A percentile compares a stretch with the other conserved stretches of the same genome.
phyloP scores from a whole-genome alignment of 2,797 vertebrate species.

The Xenentodon cancila region DNA sequence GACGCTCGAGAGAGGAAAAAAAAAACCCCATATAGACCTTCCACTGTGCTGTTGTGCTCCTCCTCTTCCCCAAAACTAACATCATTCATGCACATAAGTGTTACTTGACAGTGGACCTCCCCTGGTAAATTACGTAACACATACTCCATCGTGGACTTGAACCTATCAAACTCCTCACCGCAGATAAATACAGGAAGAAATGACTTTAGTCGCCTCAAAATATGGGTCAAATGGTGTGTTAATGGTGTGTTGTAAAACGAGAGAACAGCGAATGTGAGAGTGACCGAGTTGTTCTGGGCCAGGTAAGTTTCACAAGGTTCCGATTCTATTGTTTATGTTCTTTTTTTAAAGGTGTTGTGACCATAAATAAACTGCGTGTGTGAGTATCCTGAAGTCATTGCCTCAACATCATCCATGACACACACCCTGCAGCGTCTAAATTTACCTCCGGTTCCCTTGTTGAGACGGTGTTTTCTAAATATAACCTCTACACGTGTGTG shows the following conservation, averaged over 20 bases:
- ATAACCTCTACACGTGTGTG: conserved; percentile 47
- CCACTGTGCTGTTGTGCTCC: conserved; percentile 27
- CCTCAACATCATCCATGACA: conserved; percentile 75
- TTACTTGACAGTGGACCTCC: too few relatives aligned
- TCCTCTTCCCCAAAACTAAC: conserved; percentile 9
- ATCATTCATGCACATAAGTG: too few relatives aligned
- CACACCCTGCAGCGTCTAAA: conserved; percentile 57
- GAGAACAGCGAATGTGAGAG: conserved; percentile 4
- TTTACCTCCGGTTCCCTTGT: conserved; percentile 68
- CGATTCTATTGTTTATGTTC: conserved; percentile 17
- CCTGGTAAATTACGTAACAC: background rate
- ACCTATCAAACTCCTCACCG: background rate
- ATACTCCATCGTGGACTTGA: conserved; percentile 42
- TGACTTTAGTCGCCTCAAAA: background rate
- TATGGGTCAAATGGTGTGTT: background rate
- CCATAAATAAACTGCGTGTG: conserved; percentile 49
- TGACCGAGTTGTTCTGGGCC: background rate
- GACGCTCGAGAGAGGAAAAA: background rate
- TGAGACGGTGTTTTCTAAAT: conserved; percentile 77
- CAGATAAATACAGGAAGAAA: background rate
- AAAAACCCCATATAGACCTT: conserved; percentile 33
- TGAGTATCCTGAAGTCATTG: conserved; percentile 48
- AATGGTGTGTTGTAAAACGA: background rate
- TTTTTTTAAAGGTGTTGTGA: conserved; percentile 18
- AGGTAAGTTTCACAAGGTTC: conserved; percentile 16